A percentile compares a stretch with the other conserved stretches of the same genome.
Evolutionary conservation across 2,113 vertebrate genomes (phyloP).

Genomic region (Callopanchax toddi): DNA sequence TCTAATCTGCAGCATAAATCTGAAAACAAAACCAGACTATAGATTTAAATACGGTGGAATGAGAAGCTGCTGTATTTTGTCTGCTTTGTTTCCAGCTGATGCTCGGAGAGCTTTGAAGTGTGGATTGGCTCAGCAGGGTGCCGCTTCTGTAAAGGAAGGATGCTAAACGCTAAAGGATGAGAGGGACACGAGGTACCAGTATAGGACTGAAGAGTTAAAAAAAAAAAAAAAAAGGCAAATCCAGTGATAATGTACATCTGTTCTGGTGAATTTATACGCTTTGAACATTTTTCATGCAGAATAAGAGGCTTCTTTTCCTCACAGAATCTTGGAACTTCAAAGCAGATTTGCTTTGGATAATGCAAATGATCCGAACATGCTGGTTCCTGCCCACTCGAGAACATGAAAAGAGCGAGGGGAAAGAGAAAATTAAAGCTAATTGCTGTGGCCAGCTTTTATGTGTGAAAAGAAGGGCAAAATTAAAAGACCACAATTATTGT

Average conservation of each 20-base stretch:
- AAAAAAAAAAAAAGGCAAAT: slow-evolving; percentile 85
- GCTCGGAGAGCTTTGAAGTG: slow-evolving; percentile 96
- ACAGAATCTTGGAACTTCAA: slow-evolving; percentile 99
- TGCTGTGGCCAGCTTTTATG: slow-evolving; percentile 94
- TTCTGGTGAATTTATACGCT: slow-evolving; percentile 98
- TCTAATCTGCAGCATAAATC: slow-evolving; percentile 80
- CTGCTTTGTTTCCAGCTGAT: slow-evolving; percentile 94
- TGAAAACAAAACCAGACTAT: slow-evolving; percentile 79
- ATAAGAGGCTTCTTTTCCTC: slow-evolving; percentile 96
- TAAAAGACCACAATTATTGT: slow-evolving; percentile 76
- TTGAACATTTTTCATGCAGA: slow-evolving; percentile 94
- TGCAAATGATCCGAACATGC: slow-evolving; percentile 98
- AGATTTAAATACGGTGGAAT: slow-evolving; percentile 91
- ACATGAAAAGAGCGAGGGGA: slow-evolving; percentile 81
- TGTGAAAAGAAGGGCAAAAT: slow-evolving; percentile 75
- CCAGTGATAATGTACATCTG: slow-evolving; percentile 99
- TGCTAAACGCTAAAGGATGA: slow-evolving; percentile 89
- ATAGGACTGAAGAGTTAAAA: slow-evolving; percentile 81
- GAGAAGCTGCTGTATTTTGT: slow-evolving; percentile 89
- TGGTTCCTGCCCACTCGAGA: slow-evolving; percentile 84
- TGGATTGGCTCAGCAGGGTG: slow-evolving; percentile 92
- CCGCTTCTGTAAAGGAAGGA: slow-evolving; percentile 89
- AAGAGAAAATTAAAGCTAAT: slow-evolving; percentile 87
- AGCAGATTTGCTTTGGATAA: slow-evolving; percentile 95
- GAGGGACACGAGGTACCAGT: slow-evolving; percentile 88